Percentiles rank a stretch among this genome's conserved stretches.
phyloP scores from a whole-genome alignment of 2,797 vertebrate genomes.

The Microctenopoma stevenorrisi region DNA sequence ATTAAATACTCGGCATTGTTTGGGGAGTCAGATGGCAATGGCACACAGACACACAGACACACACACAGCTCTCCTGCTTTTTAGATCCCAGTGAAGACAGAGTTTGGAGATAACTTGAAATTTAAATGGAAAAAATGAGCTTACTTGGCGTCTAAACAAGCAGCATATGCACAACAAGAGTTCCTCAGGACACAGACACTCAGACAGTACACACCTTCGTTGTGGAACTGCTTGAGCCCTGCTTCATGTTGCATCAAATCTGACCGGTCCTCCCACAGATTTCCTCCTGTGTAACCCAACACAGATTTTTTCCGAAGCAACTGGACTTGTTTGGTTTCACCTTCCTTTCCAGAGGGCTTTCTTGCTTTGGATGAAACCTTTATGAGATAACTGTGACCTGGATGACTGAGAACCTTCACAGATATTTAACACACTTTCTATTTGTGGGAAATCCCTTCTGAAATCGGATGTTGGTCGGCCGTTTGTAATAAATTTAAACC shows the following conservation, averaged over 20 bases:
- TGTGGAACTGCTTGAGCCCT: not conserved
- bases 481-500: constrained; percentile 29
- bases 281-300: constrained; percentile 14
- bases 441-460: constrained; percentile 31
- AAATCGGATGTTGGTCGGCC: constrained; percentile 15
- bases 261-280: constrained; percentile 1
- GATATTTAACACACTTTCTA: constrained; percentile 29
- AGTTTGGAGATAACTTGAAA: constrained; percentile 7
- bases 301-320: not conserved
- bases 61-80: constrained; percentile 15
- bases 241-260: constrained; percentile 3
- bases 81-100: not conserved
- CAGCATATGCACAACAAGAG: not conserved
- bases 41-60: constrained; percentile 3
- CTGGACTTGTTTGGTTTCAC: too few relatives aligned
- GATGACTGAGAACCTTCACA: too few relatives aligned
- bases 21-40: constrained; percentile 51
- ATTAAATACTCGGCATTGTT: constrained; percentile 66
- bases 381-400: too few relatives aligned
- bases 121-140: constrained; percentile 36
- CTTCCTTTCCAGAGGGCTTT: too few relatives aligned
- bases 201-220: not conserved
- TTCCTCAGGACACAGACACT: not conserved
- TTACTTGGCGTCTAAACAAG: constrained; percentile 19
- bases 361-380: too few relatives aligned